phyloP scores from a whole-genome alignment of 2,113 vertebrate species.

The Tragelaphus scriptus region DNA sequence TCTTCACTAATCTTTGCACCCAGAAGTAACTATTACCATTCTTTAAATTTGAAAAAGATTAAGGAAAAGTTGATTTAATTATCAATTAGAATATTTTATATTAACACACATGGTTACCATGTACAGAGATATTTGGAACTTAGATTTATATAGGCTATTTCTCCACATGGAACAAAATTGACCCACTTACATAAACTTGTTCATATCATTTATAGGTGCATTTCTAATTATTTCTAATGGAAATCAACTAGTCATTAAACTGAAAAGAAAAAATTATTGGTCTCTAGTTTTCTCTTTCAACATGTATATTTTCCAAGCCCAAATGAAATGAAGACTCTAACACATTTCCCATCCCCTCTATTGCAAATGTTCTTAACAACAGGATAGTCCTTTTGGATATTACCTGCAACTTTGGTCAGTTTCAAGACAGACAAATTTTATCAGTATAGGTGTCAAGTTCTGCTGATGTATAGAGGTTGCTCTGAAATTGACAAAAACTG shows the following conservation, averaged over 20 bases:
- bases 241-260: neutral
- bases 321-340: neutral
- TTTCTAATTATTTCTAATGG: conserved; percentile 45
- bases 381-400: neutral
- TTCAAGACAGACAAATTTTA: neutral
- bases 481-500: neutral
- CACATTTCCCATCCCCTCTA: neutral
- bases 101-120: neutral
- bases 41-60: neutral
- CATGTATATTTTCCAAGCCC: neutral
- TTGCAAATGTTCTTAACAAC: neutral
- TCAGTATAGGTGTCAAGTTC: neutral
- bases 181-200: neutral
- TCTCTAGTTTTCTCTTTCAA: conserved; percentile 12
- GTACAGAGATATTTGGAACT: neutral
- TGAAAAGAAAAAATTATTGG: neutral
- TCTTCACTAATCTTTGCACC: neutral
- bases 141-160: neutral
- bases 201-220: neutral
- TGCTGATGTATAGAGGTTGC: neutral
- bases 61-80: neutral
- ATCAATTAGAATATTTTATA: neutral
- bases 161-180: neutral
- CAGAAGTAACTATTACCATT: neutral
- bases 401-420: neutral